phyloP scores from a whole-genome alignment of 2,113 vertebrate genomes.

The Aspiorhynchus laticeps region DNA sequence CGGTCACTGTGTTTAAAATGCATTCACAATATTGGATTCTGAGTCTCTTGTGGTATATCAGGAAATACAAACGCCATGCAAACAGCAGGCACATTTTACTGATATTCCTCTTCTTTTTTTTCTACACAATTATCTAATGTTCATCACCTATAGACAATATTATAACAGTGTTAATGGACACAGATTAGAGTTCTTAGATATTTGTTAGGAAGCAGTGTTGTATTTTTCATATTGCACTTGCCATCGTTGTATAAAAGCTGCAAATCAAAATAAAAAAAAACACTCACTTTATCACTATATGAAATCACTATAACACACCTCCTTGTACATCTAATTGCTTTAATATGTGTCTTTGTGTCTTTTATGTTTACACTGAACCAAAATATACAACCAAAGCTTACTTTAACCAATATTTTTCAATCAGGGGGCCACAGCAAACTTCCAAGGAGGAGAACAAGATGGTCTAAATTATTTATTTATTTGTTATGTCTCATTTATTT shows the following conservation, averaged over 20 bases:
- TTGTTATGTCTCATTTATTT: too few species aligned
- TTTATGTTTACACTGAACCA: neutral
- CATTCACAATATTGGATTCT: neutral
- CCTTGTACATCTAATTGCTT: neutral
- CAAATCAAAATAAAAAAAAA: neutral
- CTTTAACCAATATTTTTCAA: neutral
- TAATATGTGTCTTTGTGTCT: neutral
- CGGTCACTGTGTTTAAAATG: neutral
- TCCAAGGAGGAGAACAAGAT: neutral
- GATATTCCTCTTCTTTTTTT: too few species aligned
- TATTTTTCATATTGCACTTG: neutral
- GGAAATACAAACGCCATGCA: neutral
- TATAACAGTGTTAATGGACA: neutral
- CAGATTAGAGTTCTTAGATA: neutral
- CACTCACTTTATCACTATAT: too few species aligned
- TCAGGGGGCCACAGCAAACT: neutral
- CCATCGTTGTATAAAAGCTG: neutral
- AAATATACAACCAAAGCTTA: neutral
- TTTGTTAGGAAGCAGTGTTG: neutral
- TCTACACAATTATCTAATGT: neutral
- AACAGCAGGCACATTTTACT: too few species aligned
- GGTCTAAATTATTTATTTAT: neutral
- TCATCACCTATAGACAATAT: neutral
- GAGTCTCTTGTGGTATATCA: conserved; percentile 6
- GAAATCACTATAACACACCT: neutral